These are phyloP conservation scores for Drosophila austrosaltans DNA, from an alignment of 2,888 invertebrate species.

Conservation along the genomic window DNA sequence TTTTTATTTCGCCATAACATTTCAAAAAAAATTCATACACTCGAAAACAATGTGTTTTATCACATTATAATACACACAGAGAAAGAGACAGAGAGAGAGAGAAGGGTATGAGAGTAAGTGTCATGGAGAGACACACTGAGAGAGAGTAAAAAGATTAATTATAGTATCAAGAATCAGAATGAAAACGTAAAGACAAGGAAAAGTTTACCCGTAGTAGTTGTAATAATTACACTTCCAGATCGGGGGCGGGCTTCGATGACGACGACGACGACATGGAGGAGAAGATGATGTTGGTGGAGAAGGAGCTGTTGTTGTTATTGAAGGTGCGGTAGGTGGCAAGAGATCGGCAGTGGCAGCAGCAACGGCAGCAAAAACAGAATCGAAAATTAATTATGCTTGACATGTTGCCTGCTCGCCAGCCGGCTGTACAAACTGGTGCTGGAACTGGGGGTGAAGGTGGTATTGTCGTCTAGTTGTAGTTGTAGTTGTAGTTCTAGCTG, in stretches of 20 bases:
- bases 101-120: too few species aligned
- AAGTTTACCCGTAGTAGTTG: slow-evolving; percentile 74
- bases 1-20: not conserved
- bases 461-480: slow-evolving; percentile 24
- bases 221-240: slow-evolving; percentile 66
- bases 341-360: slow-evolving; percentile 62
- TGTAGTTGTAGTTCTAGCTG: slow-evolving; percentile 17
- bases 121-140: not conserved
- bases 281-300: slow-evolving; percentile 1
- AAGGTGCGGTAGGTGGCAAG: slow-evolving; percentile 33
- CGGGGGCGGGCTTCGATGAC: slow-evolving; percentile 29
- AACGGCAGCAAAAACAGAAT: slow-evolving; percentile 67
- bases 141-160: slow-evolving; percentile 66
- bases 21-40: slow-evolving; percentile 21
- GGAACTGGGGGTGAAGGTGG: slow-evolving; percentile 3
- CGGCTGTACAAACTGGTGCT: slow-evolving; percentile 33
- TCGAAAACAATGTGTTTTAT: slow-evolving; percentile 4
- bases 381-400: slow-evolving; percentile 79
- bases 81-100: not conserved
- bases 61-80: slow-evolving; percentile 10
- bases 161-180: slow-evolving; percentile 41
- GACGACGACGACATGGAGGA: slow-evolving; percentile 22
- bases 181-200: slow-evolving; percentile 60
- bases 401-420: slow-evolving; percentile 70
- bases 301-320: not conserved